phyloP scores from a whole-genome alignment of 1,140 invertebrate species.

The Proctacanthus coquilletti region DNA sequence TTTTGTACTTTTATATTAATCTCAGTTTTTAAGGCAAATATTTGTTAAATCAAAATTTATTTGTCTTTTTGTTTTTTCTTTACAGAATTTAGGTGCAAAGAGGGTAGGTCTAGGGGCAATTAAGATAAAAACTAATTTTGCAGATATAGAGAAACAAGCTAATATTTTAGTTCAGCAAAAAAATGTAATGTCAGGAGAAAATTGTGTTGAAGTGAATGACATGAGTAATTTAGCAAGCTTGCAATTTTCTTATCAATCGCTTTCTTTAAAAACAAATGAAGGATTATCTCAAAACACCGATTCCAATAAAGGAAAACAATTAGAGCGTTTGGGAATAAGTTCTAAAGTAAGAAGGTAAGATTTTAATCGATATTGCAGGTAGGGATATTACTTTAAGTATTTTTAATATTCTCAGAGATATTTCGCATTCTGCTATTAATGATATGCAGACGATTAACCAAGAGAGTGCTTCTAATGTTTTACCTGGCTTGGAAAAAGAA shows the following conservation, averaged over 20 bases:
- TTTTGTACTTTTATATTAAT: no score
- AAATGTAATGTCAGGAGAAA: conserved; percentile 29
- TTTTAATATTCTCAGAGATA: conserved; percentile 33
- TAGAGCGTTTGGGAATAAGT: conserved; percentile 88
- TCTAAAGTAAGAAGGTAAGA: conserved; percentile 17
- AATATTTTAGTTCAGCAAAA: conserved; percentile 62
- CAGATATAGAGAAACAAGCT: conserved; percentile 85
- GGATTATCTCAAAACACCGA: conserved; percentile 60
- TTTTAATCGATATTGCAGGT: no score
- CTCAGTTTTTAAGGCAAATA: no score
- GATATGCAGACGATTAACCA: conserved; percentile 92
- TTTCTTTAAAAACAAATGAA: conserved; percentile 60
- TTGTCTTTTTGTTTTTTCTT: no score
- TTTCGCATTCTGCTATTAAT: conserved; percentile 81
- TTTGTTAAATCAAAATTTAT: no score
- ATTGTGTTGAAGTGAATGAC: conserved; percentile 34
- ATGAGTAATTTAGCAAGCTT: conserved; percentile 54
- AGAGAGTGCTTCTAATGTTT: no score
- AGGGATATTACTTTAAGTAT: background rate
- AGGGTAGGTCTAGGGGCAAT: conserved; percentile 93
- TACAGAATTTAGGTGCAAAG: conserved; percentile 52
- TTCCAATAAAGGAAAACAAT: conserved; percentile 75
- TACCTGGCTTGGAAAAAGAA: no score
- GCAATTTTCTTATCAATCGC: conserved; percentile 78
- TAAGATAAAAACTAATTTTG: conserved; percentile 86